Evolutionary conservation across 2,888 invertebrate species (phyloP), one percentile per base, ranked within the genome.

Genomic region (Acronicta psi): DNA sequence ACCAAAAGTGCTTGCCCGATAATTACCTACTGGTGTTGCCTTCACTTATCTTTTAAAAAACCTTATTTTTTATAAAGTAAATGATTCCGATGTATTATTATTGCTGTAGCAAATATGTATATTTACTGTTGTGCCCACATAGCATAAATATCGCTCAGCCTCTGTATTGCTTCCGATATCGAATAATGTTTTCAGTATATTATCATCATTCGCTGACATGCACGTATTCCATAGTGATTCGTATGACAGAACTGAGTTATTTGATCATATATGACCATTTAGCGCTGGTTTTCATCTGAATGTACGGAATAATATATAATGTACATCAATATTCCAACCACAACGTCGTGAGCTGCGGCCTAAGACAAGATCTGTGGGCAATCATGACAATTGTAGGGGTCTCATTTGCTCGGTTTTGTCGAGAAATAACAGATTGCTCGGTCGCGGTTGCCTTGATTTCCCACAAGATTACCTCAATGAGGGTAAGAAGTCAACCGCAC

Each of bases 401-500:
- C 86, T 82, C 61, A 71, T 75, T 81, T 75, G 46, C 73, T 69
- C 84, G 88, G 85, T 82, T 75, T 79, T 81, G 77, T 75, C 69
- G 63, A 72, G 78, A 80, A 85, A 85, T 87, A 87, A 88, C 85
- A 87, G 88, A 90, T 88, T 85, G 88, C 84, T 84, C 83, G 77
- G 85, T 83, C 82, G 84, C 78, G 83, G 85, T 65, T 77, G 80
- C 79, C 84, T 85, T 90, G 90, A 91, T 90, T 91, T 91, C 91
- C 91, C 91, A 81, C 86, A 86, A 91, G 91, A 89, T 90, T 88
- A 86, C 86, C 83, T 81, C 86, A 84, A 87, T 85, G 86, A 87
- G 85, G 85, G 86, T 84, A 84, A 82, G 82, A 83, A 88, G 88
- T 86, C 85, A 88, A 87, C 85, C 80, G 77, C 83, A 72, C 71